Conservation (phyloP, 2,888 invertebrate genomes). For the Deilephila porcellus region DNA sequence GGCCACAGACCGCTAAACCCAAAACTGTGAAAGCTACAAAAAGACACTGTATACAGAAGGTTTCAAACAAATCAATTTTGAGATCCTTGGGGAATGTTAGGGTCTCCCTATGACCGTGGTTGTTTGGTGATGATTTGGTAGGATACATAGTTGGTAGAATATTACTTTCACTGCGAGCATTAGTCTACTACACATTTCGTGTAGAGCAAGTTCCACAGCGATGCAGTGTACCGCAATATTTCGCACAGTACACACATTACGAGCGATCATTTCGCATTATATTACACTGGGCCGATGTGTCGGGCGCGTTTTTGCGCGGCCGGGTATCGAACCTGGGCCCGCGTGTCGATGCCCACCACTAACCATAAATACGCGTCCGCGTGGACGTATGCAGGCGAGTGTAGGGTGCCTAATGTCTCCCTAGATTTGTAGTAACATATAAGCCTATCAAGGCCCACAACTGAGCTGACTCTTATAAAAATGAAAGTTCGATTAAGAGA, state of each 20-base stretch:
- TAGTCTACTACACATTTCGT: constrained; percentile 10
- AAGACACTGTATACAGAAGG: no score
- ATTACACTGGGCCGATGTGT: constrained; percentile 64
- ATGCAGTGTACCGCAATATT: constrained; percentile 60
- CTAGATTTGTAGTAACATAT: no score
- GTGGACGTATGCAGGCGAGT: constrained; percentile 1
- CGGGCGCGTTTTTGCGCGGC: constrained; percentile 59
- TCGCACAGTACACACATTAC: constrained; percentile 77
- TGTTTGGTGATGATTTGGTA: no score
- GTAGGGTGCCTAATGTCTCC: neutral
- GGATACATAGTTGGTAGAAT: no score
- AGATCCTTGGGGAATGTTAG: no score
- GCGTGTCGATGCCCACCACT: constrained; percentile 64
- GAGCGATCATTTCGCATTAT: constrained; percentile 76
- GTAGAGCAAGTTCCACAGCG: constrained; percentile 52
- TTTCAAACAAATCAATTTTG: no score
- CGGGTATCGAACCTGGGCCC: constrained; percentile 62
- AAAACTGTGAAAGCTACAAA: no score
- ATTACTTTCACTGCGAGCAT: neutral
- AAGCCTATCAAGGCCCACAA: no score
- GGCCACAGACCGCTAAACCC: no score
- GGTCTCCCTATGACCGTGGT: no score
- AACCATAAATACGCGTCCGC: constrained; percentile 69
- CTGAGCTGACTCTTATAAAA: no score
- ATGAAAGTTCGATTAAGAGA: no score